Evolutionary conservation across 2,797 vertebrate species (phyloP).

Genomic region (Balearica regulorum): DNA sequence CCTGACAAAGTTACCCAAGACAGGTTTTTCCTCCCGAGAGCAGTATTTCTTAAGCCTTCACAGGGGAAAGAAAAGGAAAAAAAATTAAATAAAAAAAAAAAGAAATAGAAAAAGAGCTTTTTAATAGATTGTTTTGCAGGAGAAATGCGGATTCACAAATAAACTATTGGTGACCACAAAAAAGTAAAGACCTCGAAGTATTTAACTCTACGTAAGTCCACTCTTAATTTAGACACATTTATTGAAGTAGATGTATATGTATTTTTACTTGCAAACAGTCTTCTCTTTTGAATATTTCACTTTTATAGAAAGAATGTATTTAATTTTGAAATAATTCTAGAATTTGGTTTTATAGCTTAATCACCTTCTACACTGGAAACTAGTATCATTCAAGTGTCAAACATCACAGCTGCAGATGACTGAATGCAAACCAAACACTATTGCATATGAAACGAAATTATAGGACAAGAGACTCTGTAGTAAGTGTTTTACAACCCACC

Average conservation of each 20-base stretch:
- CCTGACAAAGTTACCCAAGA: neutral
- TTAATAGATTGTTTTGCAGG: neutral
- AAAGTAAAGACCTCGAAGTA: neutral
- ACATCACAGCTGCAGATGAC: neutral
- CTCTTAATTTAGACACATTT: neutral
- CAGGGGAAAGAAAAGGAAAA: fast-evolving
- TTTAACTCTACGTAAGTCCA: neutral
- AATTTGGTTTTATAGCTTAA: neutral
- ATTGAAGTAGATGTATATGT: neutral
- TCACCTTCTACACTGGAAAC: neutral
- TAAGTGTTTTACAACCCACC: neutral
- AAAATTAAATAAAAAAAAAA: no score
- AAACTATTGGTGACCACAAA: neutral
- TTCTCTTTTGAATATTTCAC: neutral
- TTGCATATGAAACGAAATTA: neutral
- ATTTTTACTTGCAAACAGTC: neutral
- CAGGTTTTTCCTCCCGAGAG: neutral
- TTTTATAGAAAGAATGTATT: neutral
- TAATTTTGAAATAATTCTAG: neutral
- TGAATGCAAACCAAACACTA: neutral
- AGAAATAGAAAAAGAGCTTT: neutral
- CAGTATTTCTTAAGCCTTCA: neutral
- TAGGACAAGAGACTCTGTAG: neutral
- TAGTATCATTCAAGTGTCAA: neutral
- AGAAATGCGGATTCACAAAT: neutral